Evolutionary conservation across 2,888 invertebrate genomes (phyloP), one percentile per base, ranked within the genome.

Genomic region (Dilophus febrilis): DNA sequence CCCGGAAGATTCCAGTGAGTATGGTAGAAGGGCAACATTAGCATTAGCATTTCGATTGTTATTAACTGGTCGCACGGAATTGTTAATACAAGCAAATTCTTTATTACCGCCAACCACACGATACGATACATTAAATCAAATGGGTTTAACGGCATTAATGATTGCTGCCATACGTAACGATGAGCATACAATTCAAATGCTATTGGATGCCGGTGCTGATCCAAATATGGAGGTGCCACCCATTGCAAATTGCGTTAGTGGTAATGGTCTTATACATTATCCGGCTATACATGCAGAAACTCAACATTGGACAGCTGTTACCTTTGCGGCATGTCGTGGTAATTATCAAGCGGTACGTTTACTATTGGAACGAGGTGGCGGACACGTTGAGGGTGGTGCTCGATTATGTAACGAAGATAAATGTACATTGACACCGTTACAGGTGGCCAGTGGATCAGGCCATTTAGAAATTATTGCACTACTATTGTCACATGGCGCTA

Each of bases 261-360:
- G 22, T 22, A 22, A 22, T 22, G 33, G 33, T 17, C 2, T 17
- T 2, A 41, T 64, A 57, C 65, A 68, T 8, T 66, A 63, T 48
- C 63, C 68, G 7, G 68, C 67, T 26, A 66, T 71, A 10, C 71
- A 72, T 65, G 74, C 38, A n/a, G 80, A 80, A 52, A 77, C 74
- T 0, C 79, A 79, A 48, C 73, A 79, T 51, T 91, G 90, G 90
- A 90, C 90, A 0, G 86, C 90, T 0, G 64, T 90, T 13, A 86
- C 86, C 28, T 90, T 87, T 59, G 82, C 87, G 2, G 66, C 71
- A 14, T 65, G 71, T 32, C 57, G 61, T 26, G 68, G 70, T 40
- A 72, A 71, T 28, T 64, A 64, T 42, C 64, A 68, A 49, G 75
- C 77, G 8, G 65, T 78, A 38, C 66, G 79, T 41, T 67, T 83